A percentile compares a stretch with the other conserved stretches of the same genome.
Evolutionary conservation across 2,888 invertebrate genomes (phyloP).

Genomic region (Spodoptera exigua): DNA sequence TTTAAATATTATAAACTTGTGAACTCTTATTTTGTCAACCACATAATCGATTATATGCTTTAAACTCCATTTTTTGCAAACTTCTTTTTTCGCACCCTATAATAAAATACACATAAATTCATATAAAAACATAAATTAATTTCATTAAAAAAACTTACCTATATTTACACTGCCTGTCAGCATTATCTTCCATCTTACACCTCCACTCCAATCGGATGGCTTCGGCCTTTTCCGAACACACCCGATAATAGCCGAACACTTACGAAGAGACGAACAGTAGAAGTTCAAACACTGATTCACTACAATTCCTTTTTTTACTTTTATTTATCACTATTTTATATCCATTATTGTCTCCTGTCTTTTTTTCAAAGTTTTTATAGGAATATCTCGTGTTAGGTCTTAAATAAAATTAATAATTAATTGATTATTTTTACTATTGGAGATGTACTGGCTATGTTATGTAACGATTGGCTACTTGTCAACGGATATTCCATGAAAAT

Average conservation of each 20-base stretch:
- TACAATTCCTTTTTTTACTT: constrained; percentile 21
- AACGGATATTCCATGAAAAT: too few relatives aligned
- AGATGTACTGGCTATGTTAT: constrained; percentile 24
- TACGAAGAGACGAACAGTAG: constrained; percentile 31
- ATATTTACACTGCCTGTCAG: constrained; percentile 77
- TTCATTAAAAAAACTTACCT: constrained; percentile 71
- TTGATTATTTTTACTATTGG: background rate
- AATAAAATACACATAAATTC: too few relatives aligned
- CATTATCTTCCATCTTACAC: constrained; percentile 87
- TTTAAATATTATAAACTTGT: too few relatives aligned
- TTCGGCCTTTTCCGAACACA: constrained; percentile 60
- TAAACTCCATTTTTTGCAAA: too few relatives aligned
- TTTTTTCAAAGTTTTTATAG: constrained; percentile 3
- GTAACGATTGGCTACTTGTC: too few relatives aligned
- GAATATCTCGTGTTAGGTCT: constrained; percentile 12
- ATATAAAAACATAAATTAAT: background rate
- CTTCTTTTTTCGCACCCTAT: too few relatives aligned
- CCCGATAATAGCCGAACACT: constrained; percentile 50
- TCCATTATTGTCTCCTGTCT: constrained; percentile 63
- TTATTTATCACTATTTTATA: constrained; percentile 62
- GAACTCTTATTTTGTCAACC: too few relatives aligned
- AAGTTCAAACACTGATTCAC: constrained; percentile 52
- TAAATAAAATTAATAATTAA: background rate
- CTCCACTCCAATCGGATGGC: constrained; percentile 63
- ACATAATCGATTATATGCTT: too few relatives aligned